Evolutionary conservation across 2,797 vertebrate genomes (phyloP).

Genomic region (Sparus aurata): DNA sequence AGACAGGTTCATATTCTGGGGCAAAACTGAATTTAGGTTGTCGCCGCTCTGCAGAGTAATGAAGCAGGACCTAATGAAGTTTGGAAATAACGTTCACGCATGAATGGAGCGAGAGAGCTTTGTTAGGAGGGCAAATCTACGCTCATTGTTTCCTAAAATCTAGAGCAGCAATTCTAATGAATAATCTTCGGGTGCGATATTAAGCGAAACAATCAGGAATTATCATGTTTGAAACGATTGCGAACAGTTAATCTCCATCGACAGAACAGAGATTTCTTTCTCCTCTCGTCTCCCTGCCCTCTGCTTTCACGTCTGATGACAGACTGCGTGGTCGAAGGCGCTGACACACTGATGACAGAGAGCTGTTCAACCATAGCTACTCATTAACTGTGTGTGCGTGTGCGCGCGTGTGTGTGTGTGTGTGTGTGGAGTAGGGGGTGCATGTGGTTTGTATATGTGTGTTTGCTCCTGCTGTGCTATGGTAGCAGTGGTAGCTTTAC

Average conservation of each 20-base stretch:
- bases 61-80: not conserved
- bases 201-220: slow-evolving; percentile 27
- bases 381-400: slow-evolving; percentile 61
- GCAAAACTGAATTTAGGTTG: slow-evolving; percentile 14
- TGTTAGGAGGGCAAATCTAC: not conserved
- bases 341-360: slow-evolving; percentile 73
- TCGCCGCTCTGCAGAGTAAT: slow-evolving; percentile 5
- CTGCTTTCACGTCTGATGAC: slow-evolving; percentile 57
- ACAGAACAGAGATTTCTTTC: slow-evolving; percentile 11
- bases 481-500: slow-evolving; percentile 54
- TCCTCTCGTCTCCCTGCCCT: not conserved
- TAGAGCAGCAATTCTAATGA: not conserved
- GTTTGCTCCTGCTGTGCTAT: slow-evolving; percentile 52
- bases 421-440: slow-evolving; percentile 26
- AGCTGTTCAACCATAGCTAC: slow-evolving; percentile 51
- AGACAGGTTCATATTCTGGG: slow-evolving; percentile 37
- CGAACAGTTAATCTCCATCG: slow-evolving; percentile 17
- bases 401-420: slow-evolving; percentile 9
- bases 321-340: slow-evolving; percentile 50
- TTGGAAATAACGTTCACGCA: not conserved
- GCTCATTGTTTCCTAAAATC: not conserved
- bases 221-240: slow-evolving; percentile 20
- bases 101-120: not conserved
- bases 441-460: slow-evolving; percentile 49
- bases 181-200: slow-evolving; percentile 1